Base-by-base conservation (phyloP, 2,888 invertebrate genomes). In the Eupithecia insigniata region DNA sequence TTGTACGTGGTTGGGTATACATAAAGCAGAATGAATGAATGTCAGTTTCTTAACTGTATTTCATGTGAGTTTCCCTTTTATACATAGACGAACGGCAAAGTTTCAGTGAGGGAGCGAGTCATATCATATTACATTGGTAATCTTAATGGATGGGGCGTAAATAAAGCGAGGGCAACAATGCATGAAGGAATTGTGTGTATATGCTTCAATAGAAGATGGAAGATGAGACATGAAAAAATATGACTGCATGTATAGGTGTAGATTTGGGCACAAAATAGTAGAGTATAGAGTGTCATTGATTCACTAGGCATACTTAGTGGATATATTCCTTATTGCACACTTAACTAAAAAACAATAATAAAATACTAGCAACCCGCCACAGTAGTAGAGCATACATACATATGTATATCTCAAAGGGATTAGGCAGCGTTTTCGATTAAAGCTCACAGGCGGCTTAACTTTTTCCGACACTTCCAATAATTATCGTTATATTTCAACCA, bases 121-220 rank as follows among this genome's bases (percentile, higher is more conserved):
- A 32, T 66, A 66, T 66, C 26, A 30, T 32, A 66, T 32, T 46
- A 43, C n/a, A 32, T 62, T 32, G 61, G 61, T 62, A 62, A 62
- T 62, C 61, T 34, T 32, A 62, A 62, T 62, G 34, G 61, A 62
- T 62, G 32, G n/a, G 18, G 12, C 61, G 30, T 62, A 34, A 18
- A 32, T 34, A 62, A 62, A n/a, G n/a, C 12, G n/a, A n/a, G 12
- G 61, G 61, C 61, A 62, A 62, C 61, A 62, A 32, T 62, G 18
- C 32, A 34, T 62, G n/a, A 34, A 62, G 18, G 61, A 34, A n/a
- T 32, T 34, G 4, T 18, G n/a, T 60, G 26, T 55, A 26, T 34
- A 32, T n/a, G 34, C 34, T 62, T 62, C 32, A 62, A 32, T 62
- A 62, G 30, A 62, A 60, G 60, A 61, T 32, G 18, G 61, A 61